Percentiles rank a stretch among this genome's conserved stretches.
phyloP scores from a whole-genome alignment of 2,888 invertebrate species.

The Epinotia demarniana region DNA sequence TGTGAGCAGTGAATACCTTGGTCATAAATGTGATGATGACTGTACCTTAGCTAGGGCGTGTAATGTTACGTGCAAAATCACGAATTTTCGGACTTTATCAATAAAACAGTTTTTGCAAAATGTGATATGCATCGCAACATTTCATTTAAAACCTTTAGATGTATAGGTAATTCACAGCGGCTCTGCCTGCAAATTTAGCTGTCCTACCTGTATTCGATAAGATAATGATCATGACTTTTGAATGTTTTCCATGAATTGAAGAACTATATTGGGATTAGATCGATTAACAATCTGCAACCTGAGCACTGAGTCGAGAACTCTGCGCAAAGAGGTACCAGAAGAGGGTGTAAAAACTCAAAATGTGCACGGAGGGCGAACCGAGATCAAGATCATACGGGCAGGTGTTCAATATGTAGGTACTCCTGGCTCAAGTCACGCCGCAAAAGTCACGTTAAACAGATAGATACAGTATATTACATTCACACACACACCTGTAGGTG shows the following conservation, averaged over 20 bases:
- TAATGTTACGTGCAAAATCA: slow-evolving; percentile 65
- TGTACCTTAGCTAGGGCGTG: slow-evolving; percentile 72
- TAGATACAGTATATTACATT: neutral
- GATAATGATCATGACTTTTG: no score
- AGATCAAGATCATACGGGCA: slow-evolving; percentile 24
- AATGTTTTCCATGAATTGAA: no score
- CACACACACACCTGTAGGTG: slow-evolving; percentile 1
- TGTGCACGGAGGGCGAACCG: slow-evolving; percentile 13
- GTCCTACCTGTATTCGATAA: no score
- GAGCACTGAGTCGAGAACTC: neutral
- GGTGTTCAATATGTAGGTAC: slow-evolving; percentile 6
- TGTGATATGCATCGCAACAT: no score
- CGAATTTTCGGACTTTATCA: no score
- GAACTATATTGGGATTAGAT: no score
- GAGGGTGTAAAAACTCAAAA: slow-evolving; percentile 13
- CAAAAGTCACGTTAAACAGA: neutral
- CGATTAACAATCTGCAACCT: neutral
- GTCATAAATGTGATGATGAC: no score
- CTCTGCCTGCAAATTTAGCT: no score
- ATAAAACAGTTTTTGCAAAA: no score
- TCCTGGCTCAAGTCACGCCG: slow-evolving; percentile 1
- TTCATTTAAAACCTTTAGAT: no score
- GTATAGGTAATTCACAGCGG: no score
- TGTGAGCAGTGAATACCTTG: no score
- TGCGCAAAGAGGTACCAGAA: neutral